Conservation (phyloP, 2,113 vertebrate genomes). For the Anguilla japonica region DNA sequence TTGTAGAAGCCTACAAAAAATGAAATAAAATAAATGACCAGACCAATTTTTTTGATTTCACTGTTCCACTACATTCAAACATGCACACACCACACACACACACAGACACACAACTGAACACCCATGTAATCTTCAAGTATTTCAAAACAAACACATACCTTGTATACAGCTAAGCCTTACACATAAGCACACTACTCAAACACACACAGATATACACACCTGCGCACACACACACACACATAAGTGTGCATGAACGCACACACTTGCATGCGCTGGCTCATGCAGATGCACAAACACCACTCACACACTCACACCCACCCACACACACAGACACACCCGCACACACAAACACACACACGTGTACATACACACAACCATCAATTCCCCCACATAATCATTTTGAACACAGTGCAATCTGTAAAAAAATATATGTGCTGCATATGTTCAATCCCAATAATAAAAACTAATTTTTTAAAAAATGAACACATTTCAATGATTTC, state of each 20-base stretch:
- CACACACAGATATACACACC: conserved; percentile 8
- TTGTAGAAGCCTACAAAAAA: background rate
- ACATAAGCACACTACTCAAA: background rate
- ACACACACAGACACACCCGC: background rate
- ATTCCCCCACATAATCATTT: background rate
- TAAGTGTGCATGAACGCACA: background rate
- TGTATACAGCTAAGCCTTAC: background rate
- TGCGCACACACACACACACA: conserved; percentile 22
- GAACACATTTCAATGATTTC: too few species aligned
- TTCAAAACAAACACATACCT: background rate
- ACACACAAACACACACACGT: background rate
- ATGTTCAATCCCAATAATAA: too few species aligned
- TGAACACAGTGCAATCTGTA: too few species aligned
- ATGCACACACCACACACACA: background rate
- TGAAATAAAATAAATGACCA: conserved; percentile 14
- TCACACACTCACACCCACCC: background rate
- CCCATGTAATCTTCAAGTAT: background rate
- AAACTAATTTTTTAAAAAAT: too few species aligned
- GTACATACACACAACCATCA: background rate
- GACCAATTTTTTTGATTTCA: background rate
- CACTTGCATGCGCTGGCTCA: conserved; percentile 1
- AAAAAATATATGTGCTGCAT: background rate
- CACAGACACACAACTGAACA: background rate
- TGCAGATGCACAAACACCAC: background rate
- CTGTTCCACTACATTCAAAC: background rate